Percentiles rank a stretch among this genome's conserved stretches.
Evolutionary conservation across 2,113 vertebrate species (phyloP).

Genomic region (Boulengeromyrus knoepffleri): DNA sequence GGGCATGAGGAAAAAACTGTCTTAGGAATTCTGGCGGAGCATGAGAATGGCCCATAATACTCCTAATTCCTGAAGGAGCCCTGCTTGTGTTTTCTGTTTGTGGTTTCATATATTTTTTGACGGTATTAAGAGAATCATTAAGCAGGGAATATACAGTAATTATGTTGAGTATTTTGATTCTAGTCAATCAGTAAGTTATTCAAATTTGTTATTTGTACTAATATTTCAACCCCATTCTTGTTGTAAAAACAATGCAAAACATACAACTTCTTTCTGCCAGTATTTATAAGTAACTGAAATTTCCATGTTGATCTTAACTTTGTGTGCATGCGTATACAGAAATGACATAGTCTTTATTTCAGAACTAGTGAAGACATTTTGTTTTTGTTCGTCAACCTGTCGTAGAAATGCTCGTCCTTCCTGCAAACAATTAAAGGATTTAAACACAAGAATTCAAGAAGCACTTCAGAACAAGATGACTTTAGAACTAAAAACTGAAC

Average conservation of each 20-base stretch:
- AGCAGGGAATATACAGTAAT: neutral
- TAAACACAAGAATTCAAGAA: neutral
- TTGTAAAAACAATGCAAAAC: neutral
- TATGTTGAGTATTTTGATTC: neutral
- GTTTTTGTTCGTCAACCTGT: neutral
- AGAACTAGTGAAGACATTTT: neutral
- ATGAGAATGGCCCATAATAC: neutral
- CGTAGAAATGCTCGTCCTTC: neutral
- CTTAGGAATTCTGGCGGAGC: neutral
- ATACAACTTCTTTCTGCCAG: neutral
- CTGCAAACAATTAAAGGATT: neutral
- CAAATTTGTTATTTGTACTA: neutral
- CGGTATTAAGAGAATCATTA: neutral
- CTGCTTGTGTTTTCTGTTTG: neutral
- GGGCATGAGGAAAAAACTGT: neutral
- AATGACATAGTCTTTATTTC: neutral
- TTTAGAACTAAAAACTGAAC: neutral
- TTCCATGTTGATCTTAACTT: neutral
- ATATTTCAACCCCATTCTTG: neutral
- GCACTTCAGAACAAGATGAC: neutral
- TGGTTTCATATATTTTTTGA: neutral
- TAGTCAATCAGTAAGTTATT: neutral
- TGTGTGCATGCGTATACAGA: neutral
- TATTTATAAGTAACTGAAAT: neutral
- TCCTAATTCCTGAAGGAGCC: neutral